Evolutionary conservation across 2,113 vertebrate genomes (phyloP).

Genomic region (Leptodactylus fuscus): DNA sequence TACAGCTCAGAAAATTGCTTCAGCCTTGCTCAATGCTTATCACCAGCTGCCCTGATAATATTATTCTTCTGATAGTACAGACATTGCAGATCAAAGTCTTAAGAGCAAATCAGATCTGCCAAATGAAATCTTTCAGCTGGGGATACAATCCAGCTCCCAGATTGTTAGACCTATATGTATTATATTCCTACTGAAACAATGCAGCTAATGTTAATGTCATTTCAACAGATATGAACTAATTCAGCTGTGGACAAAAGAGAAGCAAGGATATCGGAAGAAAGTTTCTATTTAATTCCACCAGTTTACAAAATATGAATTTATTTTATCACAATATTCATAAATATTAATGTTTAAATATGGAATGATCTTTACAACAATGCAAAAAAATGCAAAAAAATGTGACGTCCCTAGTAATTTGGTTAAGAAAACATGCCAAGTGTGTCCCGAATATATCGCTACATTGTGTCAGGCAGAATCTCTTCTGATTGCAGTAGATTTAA

Average conservation of each 20-base stretch:
- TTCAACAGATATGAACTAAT: not conserved
- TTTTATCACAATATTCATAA: not conserved
- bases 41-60: not conserved
- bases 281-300: not conserved
- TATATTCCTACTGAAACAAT: not conserved
- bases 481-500: conserved; percentile 37
- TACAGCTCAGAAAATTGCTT: not conserved
- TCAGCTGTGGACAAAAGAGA: too few relatives aligned
- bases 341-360: not conserved
- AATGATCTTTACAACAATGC: not conserved
- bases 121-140: not conserved
- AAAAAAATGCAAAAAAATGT: not conserved
- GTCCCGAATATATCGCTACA: not conserved
- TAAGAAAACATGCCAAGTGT: not conserved
- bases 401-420: not conserved
- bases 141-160: not conserved
- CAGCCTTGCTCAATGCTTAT: conserved; percentile 8
- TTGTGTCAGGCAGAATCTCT: not conserved
- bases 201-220: too few relatives aligned
- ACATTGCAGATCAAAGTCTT: not conserved
- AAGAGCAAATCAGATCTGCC: not conserved
- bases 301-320: not conserved
- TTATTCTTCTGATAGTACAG: conserved; percentile 1
- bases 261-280: not conserved
- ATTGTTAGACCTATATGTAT: not conserved